A percentile compares a stretch with the other conserved stretches of the same genome.
These are phyloP conservation scores for Anthopleura xanthogrammica DNA, from an alignment of 92 coral and sea anemone genomes.

Conservation along the genomic window DNA sequence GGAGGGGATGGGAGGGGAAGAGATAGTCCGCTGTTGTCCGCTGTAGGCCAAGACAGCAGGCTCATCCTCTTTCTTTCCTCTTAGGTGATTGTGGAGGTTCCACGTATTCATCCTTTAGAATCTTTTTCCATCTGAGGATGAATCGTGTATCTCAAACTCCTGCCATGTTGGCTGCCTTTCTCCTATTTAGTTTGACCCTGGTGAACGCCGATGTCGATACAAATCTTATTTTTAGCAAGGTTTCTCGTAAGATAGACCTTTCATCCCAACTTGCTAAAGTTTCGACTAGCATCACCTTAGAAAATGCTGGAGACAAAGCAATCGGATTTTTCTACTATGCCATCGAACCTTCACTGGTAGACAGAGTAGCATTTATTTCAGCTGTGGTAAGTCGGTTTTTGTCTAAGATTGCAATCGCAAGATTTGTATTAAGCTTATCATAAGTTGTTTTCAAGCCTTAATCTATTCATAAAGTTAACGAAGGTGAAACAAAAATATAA, in stretches of 20 bases:
- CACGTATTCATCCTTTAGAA: constrained; percentile 77
- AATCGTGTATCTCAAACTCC: constrained; percentile 51
- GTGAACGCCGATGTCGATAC: constrained; percentile 74
- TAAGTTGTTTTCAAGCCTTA: neutral
- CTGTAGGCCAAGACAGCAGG: constrained; percentile 29
- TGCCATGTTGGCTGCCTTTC: constrained; percentile 65
- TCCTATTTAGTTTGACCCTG: constrained; percentile 49
- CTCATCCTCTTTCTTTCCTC: constrained; percentile 52
- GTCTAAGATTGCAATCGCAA: neutral
- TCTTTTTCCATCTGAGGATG: constrained; percentile 98
- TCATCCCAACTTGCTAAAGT: constrained; percentile 82
- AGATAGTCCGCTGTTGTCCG: constrained; percentile 44
- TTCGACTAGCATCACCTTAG: constrained; percentile 75
- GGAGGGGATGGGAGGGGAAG: constrained; percentile 13
- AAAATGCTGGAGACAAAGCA: constrained; percentile 85
- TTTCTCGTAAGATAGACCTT: constrained; percentile 95
- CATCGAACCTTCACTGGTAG: constrained; percentile 85
- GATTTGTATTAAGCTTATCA: neutral
- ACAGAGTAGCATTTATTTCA: constrained; percentile 80
- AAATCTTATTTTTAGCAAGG: constrained; percentile 70
- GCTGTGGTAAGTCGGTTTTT: constrained; percentile 65
- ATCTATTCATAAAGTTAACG: constrained; percentile 6
- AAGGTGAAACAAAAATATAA: neutral
- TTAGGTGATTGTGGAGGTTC: constrained; percentile 84
- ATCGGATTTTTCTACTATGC: constrained; percentile 61